Conservation (phyloP, 2,888 invertebrate genomes). For the Xestia xanthographa region DNA sequence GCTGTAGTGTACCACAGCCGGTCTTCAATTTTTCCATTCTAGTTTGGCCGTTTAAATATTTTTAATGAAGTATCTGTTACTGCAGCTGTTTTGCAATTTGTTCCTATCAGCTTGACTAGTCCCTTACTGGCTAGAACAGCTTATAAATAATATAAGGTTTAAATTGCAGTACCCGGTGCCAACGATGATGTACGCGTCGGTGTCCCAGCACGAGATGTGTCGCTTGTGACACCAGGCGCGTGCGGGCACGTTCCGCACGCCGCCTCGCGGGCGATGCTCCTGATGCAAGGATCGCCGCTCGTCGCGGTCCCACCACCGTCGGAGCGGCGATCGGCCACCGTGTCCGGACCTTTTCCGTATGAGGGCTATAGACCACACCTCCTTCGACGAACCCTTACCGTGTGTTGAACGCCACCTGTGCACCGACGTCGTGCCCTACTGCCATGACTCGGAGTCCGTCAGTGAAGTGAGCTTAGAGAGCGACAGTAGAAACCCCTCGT, state of each 20-base stretch:
- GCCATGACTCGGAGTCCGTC: constrained; percentile 84
- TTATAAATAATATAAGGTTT: constrained; percentile 48
- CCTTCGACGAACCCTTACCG: constrained; percentile 82
- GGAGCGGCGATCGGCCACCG: constrained; percentile 76
- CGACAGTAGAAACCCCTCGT: constrained; percentile 83
- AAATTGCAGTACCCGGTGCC: constrained; percentile 88
- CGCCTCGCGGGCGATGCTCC: constrained; percentile 83
- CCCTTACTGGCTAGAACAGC: constrained; percentile 20
- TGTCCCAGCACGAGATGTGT: constrained; percentile 92
- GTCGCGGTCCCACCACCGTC: constrained; percentile 69
- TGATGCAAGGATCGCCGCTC: constrained; percentile 87
- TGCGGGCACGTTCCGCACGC: constrained; percentile 82
- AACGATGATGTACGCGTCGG: constrained; percentile 92
- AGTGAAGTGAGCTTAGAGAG: constrained; percentile 87
- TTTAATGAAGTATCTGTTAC: not conserved
- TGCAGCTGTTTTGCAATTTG: not conserved
- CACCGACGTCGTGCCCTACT: constrained; percentile 75
- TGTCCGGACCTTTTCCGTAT: constrained; percentile 78
- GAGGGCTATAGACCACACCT: constrained; percentile 78
- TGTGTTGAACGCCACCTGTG: constrained; percentile 81
- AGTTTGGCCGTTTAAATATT: not conserved
- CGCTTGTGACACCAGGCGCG: constrained; percentile 92
- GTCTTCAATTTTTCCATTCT: not conserved
- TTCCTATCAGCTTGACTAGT: not conserved
- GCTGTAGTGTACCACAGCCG: no score